Conservation (phyloP, 2,797 vertebrate genomes). For the Dendrocincla fuliginosa region DNA sequence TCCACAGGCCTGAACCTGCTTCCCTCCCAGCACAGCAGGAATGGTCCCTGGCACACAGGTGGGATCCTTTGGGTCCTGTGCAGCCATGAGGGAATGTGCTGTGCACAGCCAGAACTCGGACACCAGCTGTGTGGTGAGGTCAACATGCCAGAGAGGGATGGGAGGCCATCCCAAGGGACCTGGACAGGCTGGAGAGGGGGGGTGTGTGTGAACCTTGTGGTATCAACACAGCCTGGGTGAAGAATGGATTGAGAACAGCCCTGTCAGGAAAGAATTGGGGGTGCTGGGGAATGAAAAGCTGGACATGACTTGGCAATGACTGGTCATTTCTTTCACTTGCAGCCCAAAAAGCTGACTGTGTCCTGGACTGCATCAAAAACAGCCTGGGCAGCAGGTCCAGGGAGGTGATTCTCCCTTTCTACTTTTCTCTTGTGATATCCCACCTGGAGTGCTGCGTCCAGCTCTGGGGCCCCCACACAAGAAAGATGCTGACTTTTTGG, state of each 20-base stretch:
- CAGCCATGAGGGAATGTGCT: neutral
- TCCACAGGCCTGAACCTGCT: neutral
- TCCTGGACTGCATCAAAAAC: neutral
- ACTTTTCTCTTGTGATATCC: neutral
- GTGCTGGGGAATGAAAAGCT: neutral
- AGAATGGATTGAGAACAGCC: neutral
- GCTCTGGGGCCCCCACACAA: neutral
- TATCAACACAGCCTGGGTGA: neutral
- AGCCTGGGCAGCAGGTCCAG: neutral
- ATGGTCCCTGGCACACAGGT: neutral
- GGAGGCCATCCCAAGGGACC: neutral
- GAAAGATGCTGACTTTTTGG: neutral
- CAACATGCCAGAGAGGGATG: neutral
- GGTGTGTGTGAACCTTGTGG: neutral
- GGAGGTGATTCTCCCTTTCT: neutral
- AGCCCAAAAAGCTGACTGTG: neutral
- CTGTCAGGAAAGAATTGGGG: accelerated
- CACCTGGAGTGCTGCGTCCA: neutral
- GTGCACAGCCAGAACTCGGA: neutral
- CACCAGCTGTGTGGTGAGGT: neutral
- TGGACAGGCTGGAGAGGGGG: neutral
- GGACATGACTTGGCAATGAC: neutral
- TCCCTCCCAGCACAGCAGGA: neutral
- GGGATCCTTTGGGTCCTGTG: neutral
- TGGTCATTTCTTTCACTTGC: neutral